Evolutionary conservation across 2,888 invertebrate genomes (phyloP).

Genomic region (Mongoloraphidia duomilia): DNA sequence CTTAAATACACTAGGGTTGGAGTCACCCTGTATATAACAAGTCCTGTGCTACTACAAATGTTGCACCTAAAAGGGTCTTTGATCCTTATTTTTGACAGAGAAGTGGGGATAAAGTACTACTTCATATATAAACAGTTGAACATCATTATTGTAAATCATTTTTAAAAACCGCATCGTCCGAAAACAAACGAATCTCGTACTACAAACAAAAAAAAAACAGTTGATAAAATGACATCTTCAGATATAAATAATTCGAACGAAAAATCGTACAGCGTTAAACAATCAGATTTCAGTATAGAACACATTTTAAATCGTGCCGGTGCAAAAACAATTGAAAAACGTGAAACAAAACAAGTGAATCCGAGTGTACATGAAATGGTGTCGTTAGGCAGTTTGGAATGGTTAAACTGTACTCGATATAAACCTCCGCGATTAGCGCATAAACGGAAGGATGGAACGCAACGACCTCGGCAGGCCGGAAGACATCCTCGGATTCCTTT

Average conservation of each 20-base stretch:
- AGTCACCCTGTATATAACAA: too few relatives aligned
- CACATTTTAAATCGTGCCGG: constrained; percentile 42
- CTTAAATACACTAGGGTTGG: too few relatives aligned
- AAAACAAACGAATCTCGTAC: background rate
- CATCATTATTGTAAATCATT: too few relatives aligned
- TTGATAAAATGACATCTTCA: constrained; percentile 13
- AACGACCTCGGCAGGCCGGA: constrained; percentile 40
- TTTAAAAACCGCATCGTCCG: too few relatives aligned
- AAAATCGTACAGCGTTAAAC: constrained; percentile 12
- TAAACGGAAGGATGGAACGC: constrained; percentile 31
- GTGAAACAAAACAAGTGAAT: constrained; percentile 12
- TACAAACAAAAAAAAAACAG: background rate
- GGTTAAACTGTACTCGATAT: constrained; percentile 60
- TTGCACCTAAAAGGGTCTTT: too few relatives aligned
- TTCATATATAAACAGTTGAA: too few relatives aligned
- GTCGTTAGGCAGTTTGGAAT: constrained; percentile 20
- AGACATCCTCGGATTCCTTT: constrained; percentile 61
- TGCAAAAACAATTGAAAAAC: constrained; percentile 19
- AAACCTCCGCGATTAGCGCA: constrained; percentile 56
- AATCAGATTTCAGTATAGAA: constrained; percentile 43
- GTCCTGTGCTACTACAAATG: too few relatives aligned
- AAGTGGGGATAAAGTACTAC: too few relatives aligned
- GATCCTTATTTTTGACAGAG: too few relatives aligned
- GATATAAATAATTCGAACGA: background rate
- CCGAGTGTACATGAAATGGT: background rate